phyloP scores from a whole-genome alignment of 2,888 invertebrate genomes.

The Agapetus fuscipes region DNA sequence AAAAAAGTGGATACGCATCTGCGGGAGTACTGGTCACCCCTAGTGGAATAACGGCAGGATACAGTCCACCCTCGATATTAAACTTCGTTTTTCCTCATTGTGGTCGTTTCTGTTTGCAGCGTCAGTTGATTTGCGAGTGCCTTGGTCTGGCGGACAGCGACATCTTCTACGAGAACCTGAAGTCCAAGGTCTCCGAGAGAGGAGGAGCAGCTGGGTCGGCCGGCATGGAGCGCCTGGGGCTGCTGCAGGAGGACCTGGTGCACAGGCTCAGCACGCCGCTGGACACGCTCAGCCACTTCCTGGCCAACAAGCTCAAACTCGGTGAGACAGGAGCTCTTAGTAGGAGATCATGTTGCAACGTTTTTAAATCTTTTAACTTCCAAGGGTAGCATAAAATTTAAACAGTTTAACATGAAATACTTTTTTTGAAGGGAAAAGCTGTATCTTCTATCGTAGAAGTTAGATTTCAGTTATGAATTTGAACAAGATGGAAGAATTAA shows the following conservation, averaged over 20 bases:
- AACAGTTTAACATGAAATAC: background rate
- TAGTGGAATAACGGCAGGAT: too few relatives aligned
- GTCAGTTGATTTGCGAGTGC: slow-evolving; percentile 75
- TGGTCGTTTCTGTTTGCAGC: slow-evolving; percentile 42
- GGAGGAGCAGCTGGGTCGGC: slow-evolving; percentile 62
- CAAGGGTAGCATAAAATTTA: too few relatives aligned
- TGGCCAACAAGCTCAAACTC: slow-evolving; percentile 70
- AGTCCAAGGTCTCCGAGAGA: slow-evolving; percentile 69
- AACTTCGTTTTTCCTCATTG: too few relatives aligned
- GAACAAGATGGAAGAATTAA: too few relatives aligned
- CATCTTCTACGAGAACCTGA: slow-evolving; percentile 89
- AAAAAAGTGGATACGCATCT: too few relatives aligned
- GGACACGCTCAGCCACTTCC: slow-evolving; percentile 85
- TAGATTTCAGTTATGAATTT: too few relatives aligned
- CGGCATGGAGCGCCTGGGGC: slow-evolving; percentile 76
- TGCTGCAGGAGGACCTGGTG: slow-evolving; percentile 74
- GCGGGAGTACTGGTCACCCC: too few relatives aligned
- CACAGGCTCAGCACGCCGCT: slow-evolving; percentile 79
- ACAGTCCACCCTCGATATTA: too few relatives aligned
- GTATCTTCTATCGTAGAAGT: too few relatives aligned
- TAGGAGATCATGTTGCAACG: too few relatives aligned
- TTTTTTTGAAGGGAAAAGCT: background rate
- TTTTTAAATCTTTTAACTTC: too few relatives aligned
- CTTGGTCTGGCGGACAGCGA: slow-evolving; percentile 75
- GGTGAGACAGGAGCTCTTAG: too few relatives aligned